Base-by-base conservation (phyloP, 2,797 vertebrate genomes). In the Muscicapa striata region DNA sequence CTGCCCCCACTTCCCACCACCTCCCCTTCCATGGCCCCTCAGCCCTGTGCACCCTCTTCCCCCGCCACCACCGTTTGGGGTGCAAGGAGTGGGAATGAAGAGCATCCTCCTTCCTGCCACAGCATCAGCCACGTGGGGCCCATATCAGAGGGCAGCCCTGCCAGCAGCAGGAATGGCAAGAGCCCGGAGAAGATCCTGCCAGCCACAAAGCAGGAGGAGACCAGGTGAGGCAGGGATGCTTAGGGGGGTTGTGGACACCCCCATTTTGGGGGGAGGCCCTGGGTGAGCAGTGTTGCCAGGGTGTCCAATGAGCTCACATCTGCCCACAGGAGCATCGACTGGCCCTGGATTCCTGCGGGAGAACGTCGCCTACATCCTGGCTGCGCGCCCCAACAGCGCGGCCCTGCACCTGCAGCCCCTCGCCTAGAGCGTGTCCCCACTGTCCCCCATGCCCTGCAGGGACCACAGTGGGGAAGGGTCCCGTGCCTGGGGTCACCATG, bases 101-200 rank as follows among this genome's bases (percentile, higher is more conserved):
- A 3, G 9, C 6, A 0, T 30, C n/a, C 3, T 95, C 43, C 54
- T 77, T 45, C 41, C 4, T 27, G 19, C 23, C 40, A 12, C 97
- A 99, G 99, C 89, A 98, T 99, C 97, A 99, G 99, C 97, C 98
- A 99, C 0, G 99, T 99, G 30, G 99, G 99, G 5, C 99, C 99
- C 87, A 98, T 99, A 88, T 98, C 99, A 5, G 99, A 99, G 95
- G 99, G 98, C 98, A 99, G 99, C 92, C 99, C 99, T 0, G 97
- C 98, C 95, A 98, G 99, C 97, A 99, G 98, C 63, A 94, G 95
- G 93, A 98, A 98, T 1, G 96, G 98, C 87, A 97, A 97, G 90
- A 98, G 98, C 98, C 98, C 97, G 7, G 98, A 98, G 73, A 98
- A 98, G 89, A 78, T 83, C 36, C 78, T 95, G 8, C 94, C 96